Evolutionary conservation across 2,888 invertebrate species (phyloP), one percentile per base, ranked within the genome.

Genomic region (Eudasyphora cyanicolor): DNA sequence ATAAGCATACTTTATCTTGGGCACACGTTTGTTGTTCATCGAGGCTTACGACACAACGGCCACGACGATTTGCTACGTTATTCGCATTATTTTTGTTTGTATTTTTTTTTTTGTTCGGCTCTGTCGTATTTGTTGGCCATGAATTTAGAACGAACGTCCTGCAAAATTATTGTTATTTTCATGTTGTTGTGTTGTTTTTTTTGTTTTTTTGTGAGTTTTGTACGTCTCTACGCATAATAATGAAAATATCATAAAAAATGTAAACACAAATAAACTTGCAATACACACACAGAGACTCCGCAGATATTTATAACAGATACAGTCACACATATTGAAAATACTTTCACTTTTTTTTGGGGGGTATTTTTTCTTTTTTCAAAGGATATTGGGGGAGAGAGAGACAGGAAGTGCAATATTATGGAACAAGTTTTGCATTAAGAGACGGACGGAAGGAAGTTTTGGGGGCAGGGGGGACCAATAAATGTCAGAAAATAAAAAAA

Each of bases 161-260:
- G 84, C 84, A 78, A 81, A 73, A 84, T 73, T 60, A 60, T 73
- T 51, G 51, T 35, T 71, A 51, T 51, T 71, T 60, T 71, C 38
- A 19, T 64, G 14, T 35, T 51, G 24, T 38, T 67, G 4, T 69
- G 45, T 67, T 64, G 67, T 29, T 45, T 32, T 21, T 35, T 7
- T 51, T 71, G 35, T 54, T 60, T 67, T 76, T 70, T 78, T 32
- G 24, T 79, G 75, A 38, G 19, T 64, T 69, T 49, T 42, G 78
- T 64, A 77, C 82, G 78, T 81, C 74, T 85, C 82, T 76, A 82
- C 85, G 85, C 85, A 85, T 85, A 85, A 82, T 85, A 85, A 81
- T 85, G 78, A 83, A 83, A 81, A 81, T 79, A 79, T 76, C 73
- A 80, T 70, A 78, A 82, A 81, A 80, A 77, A 78, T 80, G 74